Base-by-base conservation (phyloP, 1,140 invertebrate species). In the Pachypsylla venusta region DNA sequence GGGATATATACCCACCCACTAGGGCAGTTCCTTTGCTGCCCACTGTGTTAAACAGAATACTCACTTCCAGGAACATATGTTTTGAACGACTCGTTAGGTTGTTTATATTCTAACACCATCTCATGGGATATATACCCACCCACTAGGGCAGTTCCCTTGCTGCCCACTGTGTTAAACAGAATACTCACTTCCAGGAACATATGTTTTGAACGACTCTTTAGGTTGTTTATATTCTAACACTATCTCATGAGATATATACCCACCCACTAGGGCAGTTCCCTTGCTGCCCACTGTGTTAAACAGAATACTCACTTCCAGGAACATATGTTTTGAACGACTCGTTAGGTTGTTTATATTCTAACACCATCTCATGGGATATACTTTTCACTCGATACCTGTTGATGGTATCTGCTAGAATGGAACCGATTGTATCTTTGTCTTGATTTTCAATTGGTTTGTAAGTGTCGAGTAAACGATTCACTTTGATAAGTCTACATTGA, bases 101-200 rank as follows among this genome's bases (percentile, higher is more conserved):
- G 68, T 40, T 77, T 74, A 60, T 82, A 79, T 71, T 90, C 85
- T 62, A 90, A 67, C 19, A 87, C 70, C 48, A 87, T 77, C 64
- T 83, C 81, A 65, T 75, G n/a, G n/a, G n/a, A n/a, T n/a, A n/a
- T n/a, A n/a, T n/a, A n/a, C n/a, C n/a, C n/a, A n/a, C n/a, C n/a
- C n/a, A n/a, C n/a, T n/a, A n/a, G n/a, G n/a, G n/a, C n/a, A n/a
- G n/a, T n/a, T n/a, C n/a, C n/a, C n/a, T n/a, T n/a, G n/a, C n/a
- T n/a, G n/a, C n/a, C n/a, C n/a, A n/a, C n/a, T n/a, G n/a, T n/a
- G 35, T 22, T 7, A 16, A 54, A 19, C 42, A 5, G 22, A 54
- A 48, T 24, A 68, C 64, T 64, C 65, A 75, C 82, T 81, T 66
- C 80, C 80, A 56, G 76, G 75, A 64, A 75, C 73, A 68, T 87